phyloP scores from a whole-genome alignment of 2,113 vertebrate species.

The Pteropus alecto region DNA sequence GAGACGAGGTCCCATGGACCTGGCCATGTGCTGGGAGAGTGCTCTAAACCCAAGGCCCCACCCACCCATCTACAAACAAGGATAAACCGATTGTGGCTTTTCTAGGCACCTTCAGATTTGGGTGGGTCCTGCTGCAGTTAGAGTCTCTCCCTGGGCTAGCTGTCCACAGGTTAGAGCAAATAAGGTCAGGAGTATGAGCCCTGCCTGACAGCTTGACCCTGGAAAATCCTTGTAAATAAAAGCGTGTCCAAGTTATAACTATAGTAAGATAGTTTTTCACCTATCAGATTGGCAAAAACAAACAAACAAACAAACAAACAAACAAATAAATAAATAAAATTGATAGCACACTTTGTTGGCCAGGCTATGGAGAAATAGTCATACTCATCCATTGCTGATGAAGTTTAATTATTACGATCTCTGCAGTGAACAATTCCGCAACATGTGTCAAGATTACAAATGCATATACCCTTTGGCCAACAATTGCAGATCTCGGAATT shows the following conservation, averaged over 20 bases:
- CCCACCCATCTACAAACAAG: background rate
- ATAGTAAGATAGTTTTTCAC: conserved; percentile 30
- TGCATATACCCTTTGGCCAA: background rate
- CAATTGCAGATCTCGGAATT: conserved; percentile 22
- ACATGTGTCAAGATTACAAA: background rate
- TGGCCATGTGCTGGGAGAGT: background rate
- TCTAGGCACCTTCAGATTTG: background rate
- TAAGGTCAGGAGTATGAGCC: background rate
- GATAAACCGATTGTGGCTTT: background rate
- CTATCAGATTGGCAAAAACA: conserved; percentile 37
- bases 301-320: background rate
- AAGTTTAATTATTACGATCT: conserved; percentile 18
- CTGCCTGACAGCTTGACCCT: background rate
- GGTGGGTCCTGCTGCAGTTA: background rate
- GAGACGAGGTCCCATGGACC: background rate
- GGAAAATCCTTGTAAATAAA: conserved; percentile 38
- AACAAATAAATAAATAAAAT: background rate
- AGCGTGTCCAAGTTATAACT: conserved; percentile 12
- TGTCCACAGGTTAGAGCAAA: background rate
- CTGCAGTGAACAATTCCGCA: background rate
- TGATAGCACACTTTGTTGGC: background rate
- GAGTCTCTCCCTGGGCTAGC: background rate
- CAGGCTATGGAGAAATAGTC: background rate
- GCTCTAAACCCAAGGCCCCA: background rate
- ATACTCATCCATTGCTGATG: background rate